phyloP scores from a whole-genome alignment of 1,140 invertebrate genomes.

The Saxidomus purpurata region DNA sequence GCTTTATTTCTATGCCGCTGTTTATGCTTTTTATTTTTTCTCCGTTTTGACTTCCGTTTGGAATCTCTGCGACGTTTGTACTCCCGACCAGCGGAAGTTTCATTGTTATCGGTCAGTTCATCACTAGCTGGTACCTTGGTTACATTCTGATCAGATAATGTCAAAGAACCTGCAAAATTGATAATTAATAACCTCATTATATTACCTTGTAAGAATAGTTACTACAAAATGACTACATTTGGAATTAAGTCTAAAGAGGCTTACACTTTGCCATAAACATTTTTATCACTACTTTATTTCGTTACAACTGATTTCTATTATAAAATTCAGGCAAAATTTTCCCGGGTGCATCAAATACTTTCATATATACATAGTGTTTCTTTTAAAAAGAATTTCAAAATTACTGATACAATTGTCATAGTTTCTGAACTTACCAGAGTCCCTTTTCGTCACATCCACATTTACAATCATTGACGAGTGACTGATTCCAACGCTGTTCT shows the following conservation, averaged over 20 bases:
- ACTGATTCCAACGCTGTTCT: slow-evolving; percentile 53
- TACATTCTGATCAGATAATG: slow-evolving; percentile 57
- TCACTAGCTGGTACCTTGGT: slow-evolving; percentile 24
- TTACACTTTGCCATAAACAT: no score
- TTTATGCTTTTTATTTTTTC: slow-evolving; percentile 7
- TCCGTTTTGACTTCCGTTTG: neutral
- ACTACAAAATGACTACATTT: no score
- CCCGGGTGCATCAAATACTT: no score
- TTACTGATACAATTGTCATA: no score
- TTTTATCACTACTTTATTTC: no score
- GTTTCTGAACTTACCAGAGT: slow-evolving; percentile 34
- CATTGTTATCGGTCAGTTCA: neutral
- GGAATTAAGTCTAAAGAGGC: no score
- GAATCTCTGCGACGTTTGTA: neutral
- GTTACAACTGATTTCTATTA: no score
- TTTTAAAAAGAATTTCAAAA: no score
- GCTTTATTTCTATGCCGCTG: slow-evolving; percentile 16
- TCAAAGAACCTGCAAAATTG: slow-evolving; percentile 4
- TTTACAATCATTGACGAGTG: slow-evolving; percentile 62
- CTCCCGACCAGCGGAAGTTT: slow-evolving; percentile 56
- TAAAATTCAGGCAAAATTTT: no score
- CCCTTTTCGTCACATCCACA: slow-evolving; percentile 48
- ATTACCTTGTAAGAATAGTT: no score
- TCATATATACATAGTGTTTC: no score
- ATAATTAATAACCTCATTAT: no score